Conservation (phyloP, 2,797 vertebrate species). For the Clarias laeviceps region DNA sequence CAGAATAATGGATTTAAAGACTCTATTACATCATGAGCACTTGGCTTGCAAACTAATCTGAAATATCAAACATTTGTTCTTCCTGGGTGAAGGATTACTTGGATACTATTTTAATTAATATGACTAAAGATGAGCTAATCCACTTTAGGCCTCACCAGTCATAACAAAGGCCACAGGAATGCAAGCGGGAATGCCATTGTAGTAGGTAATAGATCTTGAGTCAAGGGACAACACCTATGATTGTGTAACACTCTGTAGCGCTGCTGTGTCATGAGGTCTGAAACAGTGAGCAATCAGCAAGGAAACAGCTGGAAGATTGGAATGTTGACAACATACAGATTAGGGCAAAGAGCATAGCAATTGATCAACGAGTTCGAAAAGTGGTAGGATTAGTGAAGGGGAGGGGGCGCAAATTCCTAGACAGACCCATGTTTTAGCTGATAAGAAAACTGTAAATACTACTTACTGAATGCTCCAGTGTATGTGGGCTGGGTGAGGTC, state of each 20-base stretch:
- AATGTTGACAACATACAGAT: conserved; percentile 56
- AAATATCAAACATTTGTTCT: conserved; percentile 64
- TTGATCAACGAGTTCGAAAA: conserved; percentile 57
- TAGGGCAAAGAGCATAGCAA: conserved; percentile 36
- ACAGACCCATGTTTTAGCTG: conserved; percentile 45
- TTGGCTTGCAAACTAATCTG: not conserved
- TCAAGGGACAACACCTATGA: conserved; percentile 26
- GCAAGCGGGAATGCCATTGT: conserved; percentile 12
- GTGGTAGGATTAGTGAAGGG: conserved; percentile 43
- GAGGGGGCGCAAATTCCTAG: conserved; percentile 19
- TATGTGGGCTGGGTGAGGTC: conserved; percentile 99
- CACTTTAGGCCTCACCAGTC: conserved; percentile 19
- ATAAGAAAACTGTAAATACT: conserved; percentile 37
- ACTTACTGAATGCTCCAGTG: conserved; percentile 98
- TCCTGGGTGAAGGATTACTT: conserved; percentile 34
- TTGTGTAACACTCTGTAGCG: not conserved
- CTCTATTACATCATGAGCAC: not conserved
- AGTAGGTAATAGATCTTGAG: conserved; percentile 11
- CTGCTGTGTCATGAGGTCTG: conserved; percentile 44
- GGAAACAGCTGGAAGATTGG: conserved; percentile 45
- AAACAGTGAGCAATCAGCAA: conserved; percentile 53
- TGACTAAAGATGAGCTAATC: conserved; percentile 46
- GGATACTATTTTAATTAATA: conserved; percentile 23
- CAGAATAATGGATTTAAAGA: not conserved
- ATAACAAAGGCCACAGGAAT: conserved; percentile 27